Evolutionary conservation across 2,797 vertebrate species (phyloP).

Genomic region (Enteromius thamalakanensis): DNA sequence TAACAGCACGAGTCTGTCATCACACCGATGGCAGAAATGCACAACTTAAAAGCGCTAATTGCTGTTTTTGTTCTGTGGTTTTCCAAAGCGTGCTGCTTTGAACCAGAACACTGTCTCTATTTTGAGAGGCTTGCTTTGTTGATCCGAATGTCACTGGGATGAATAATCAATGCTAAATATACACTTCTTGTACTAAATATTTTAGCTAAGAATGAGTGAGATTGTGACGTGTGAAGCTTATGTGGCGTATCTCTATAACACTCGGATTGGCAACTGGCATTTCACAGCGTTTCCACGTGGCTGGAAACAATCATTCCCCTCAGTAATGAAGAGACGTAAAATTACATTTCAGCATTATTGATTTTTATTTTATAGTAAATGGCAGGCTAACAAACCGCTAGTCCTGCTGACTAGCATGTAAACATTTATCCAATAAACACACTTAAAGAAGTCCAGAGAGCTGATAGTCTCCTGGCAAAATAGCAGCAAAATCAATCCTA

Average conservation of each 20-base stretch:
- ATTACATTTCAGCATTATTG: constrained; percentile 74
- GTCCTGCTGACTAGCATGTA: constrained; percentile 71
- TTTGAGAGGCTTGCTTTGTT: constrained; percentile 4
- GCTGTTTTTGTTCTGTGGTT: constrained; percentile 63
- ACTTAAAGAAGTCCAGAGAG: constrained; percentile 84
- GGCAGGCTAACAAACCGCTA: constrained; percentile 78
- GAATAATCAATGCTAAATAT: not conserved
- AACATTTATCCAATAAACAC: constrained; percentile 79
- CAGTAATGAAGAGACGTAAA: constrained; percentile 71
- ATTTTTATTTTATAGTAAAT: constrained; percentile 84
- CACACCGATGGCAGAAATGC: not conserved
- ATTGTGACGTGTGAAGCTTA: constrained; percentile 4
- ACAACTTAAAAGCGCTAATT: constrained; percentile 56
- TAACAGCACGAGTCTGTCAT: constrained; percentile 38
- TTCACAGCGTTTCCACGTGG: constrained; percentile 65
- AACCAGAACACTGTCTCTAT: constrained; percentile 42
- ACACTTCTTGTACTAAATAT: not conserved
- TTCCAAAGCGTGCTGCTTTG: constrained; percentile 38
- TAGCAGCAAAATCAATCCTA: constrained; percentile 90
- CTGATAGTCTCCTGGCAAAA: constrained; percentile 79
- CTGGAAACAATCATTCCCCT: constrained; percentile 69
- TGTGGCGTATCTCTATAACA: constrained; percentile 26
- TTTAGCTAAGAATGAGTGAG: not conserved
- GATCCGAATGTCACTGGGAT: not conserved
- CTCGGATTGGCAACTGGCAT: constrained; percentile 63